Conservation (phyloP, 2,113 vertebrate species). For the Pseudonaja textilis region DNA sequence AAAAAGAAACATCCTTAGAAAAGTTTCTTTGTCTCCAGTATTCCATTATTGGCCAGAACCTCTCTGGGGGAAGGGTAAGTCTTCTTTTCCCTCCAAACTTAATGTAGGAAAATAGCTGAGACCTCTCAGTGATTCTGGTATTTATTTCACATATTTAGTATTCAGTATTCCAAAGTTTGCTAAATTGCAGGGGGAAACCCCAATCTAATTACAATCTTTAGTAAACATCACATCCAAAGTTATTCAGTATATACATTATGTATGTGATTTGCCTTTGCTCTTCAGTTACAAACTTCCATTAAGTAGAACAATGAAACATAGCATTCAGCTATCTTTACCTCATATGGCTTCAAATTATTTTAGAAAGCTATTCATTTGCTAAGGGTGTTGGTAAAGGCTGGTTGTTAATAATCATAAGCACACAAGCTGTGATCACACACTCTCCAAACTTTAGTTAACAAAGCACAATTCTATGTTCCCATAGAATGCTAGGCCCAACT, state of each 20-base stretch:
- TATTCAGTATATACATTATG: background rate
- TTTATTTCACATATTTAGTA: background rate
- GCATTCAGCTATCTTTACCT: background rate
- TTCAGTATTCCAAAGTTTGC: background rate
- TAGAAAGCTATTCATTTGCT: background rate
- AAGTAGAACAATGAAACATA: background rate
- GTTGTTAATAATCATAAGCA: background rate
- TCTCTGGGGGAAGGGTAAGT: background rate
- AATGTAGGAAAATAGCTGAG: background rate
- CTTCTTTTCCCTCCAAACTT: background rate
- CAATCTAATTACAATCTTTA: background rate
- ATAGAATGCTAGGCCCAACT: background rate
- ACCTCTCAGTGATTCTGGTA: background rate
- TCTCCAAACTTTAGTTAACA: background rate
- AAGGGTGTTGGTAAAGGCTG: background rate
- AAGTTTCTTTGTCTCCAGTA: background rate
- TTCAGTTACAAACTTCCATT: background rate
- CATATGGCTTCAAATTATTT: background rate
- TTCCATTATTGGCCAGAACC: background rate
- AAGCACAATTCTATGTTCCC: background rate
- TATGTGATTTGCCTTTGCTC: background rate
- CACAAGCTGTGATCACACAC: background rate
- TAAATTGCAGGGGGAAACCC: background rate
- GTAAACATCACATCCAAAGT: background rate
- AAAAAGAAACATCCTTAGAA: background rate